phyloP scores from a whole-genome alignment of 2,113 vertebrate species.

The Harpagus bidentatus region DNA sequence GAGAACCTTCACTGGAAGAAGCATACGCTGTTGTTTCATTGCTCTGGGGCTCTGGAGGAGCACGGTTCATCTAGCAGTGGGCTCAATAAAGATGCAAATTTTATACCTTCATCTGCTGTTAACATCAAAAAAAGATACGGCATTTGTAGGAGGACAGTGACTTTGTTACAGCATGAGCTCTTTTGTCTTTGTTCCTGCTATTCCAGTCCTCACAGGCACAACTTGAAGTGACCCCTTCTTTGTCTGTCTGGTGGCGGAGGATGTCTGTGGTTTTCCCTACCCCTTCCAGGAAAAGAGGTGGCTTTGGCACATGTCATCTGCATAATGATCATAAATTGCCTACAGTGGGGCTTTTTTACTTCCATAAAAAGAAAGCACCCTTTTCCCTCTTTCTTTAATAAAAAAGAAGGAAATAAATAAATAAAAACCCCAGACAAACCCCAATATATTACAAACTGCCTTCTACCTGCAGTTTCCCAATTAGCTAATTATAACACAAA shows the following conservation, averaged over 20 bases:
- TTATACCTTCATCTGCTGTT: constrained; percentile 21
- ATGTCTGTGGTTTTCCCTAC: background rate
- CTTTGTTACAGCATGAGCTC: background rate
- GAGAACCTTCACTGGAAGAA: background rate
- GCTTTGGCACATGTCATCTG: background rate
- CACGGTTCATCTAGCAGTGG: background rate
- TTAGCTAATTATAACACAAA: constrained; percentile 70
- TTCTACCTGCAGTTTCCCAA: constrained; percentile 70
- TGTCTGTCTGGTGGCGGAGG: background rate
- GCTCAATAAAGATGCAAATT: constrained; percentile 38
- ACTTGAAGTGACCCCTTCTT: background rate
- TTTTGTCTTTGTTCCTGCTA: background rate
- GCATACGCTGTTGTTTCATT: background rate
- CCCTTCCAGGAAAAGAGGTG: background rate
- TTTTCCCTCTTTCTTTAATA: background rate
- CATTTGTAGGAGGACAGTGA: background rate
- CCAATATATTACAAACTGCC: constrained; percentile 8
- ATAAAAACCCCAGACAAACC: background rate
- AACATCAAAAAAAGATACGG: background rate
- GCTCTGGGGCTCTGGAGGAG: background rate
- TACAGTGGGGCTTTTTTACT: background rate
- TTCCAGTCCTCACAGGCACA: background rate
- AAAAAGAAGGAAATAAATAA: background rate
- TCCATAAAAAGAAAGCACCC: background rate
- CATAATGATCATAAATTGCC: background rate